Percentiles rank a stretch among this genome's conserved stretches.
Evolutionary conservation across 1,140 invertebrate genomes (phyloP).

Genomic region (Trachelipus rathkii): DNA sequence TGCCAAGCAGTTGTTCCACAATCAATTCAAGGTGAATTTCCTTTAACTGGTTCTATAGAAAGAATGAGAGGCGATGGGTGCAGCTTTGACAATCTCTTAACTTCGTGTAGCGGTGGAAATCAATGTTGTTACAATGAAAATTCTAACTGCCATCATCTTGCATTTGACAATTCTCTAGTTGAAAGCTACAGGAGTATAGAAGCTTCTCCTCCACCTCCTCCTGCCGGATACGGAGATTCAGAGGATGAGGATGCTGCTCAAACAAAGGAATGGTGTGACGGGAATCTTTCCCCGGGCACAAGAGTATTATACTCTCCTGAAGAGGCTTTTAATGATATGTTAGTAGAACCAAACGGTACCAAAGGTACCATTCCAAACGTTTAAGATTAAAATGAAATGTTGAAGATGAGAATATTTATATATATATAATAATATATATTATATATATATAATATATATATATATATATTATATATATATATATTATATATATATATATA

Average conservation of each 20-base stretch:
- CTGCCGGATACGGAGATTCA: slow-evolving; percentile 39
- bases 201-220: slow-evolving; percentile 33
- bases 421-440: not conserved
- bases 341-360: not conserved
- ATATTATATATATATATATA: not conserved
- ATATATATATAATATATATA: not conserved
- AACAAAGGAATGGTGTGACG: slow-evolving; percentile 38
- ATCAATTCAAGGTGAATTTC: not conserved
- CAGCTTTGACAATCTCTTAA: slow-evolving; percentile 42
- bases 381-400: not conserved
- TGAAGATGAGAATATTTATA: not conserved
- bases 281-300: slow-evolving; percentile 39
- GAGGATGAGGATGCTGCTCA: slow-evolving; percentile 30
- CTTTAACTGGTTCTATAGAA: slow-evolving; percentile 24
- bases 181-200: slow-evolving; percentile 41
- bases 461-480: not conserved
- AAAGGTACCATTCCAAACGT: not conserved
- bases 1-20: slow-evolving; percentile 30
- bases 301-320: slow-evolving; percentile 42
- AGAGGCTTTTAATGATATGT: slow-evolving; percentile 28
- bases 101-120: slow-evolving; percentile 35
- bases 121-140: slow-evolving; percentile 36
- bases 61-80: slow-evolving; percentile 41
- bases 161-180: slow-evolving; percentile 39
- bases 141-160: slow-evolving; percentile 5